Evolutionary conservation across 2,113 vertebrate genomes (phyloP), one percentile per base, ranked within the genome.

Genomic region (Columbina picui): DNA sequence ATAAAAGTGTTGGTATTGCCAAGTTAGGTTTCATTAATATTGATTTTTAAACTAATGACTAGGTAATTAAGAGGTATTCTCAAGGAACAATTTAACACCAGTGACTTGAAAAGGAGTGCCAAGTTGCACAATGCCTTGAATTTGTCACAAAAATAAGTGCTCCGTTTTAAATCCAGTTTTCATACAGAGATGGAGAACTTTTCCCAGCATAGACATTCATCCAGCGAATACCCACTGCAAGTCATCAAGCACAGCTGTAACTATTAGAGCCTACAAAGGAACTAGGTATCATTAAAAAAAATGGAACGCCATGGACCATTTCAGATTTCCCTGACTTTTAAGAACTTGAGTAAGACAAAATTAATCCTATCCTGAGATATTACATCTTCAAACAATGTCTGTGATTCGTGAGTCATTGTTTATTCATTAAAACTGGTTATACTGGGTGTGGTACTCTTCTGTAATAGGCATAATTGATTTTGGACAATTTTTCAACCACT

Each of bases 361-460:
- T 47, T 7, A 92, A 97, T 92, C 47, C 76, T 89, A 96, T 25
- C 64, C 65, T 27, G 41, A 67, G 50, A 43, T 88, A 89, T 22
- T 71, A 77, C 68, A 83, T 7, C 71, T 91, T 82, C 74, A 93
- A 87, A 94, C 36, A 87, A 92, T 12, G 60, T 77, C 73, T 93
- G 26, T 1, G 0, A 96, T 91, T 87, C 91, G 85, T 95, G 93
- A 94, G 73, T 94, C 93, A 89, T 22, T 90, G 61, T 53, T 92
- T 73, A 84, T 69, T 94, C 76, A 76, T 95, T 77, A 93, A 84
- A 95, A 87, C 76, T 77, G 71, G 85, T 96, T 98, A 96, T 94
- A 89, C 92, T 86, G 96, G 97, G 96, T 96, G 96, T 93, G 96
- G 93, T 45, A 50, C 43, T 55, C 87, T 95, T 96, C 96, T 41